Conservation (phyloP, 2,797 vertebrate genomes). For the Gorsachius magnificus region DNA sequence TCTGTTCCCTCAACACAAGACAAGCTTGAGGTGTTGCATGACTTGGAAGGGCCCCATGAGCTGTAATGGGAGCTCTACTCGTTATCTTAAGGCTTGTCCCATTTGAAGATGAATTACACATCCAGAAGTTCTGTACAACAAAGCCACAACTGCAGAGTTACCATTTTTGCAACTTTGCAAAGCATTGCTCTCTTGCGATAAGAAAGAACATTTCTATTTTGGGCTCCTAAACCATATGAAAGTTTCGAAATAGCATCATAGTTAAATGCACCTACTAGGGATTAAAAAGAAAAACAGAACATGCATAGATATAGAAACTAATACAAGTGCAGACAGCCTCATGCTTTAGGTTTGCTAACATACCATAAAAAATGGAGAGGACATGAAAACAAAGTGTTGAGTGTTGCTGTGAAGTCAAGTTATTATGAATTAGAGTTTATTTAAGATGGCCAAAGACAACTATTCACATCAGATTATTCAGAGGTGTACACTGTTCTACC, state of each 20-base stretch:
- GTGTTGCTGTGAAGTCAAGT: not conserved
- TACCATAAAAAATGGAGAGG: not conserved
- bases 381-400: not conserved
- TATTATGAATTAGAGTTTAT: not conserved
- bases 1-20: not conserved
- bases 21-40: not conserved
- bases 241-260: slow-evolving; percentile 4
- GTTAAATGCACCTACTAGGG: not conserved
- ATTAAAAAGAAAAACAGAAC: not conserved
- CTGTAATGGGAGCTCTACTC: not conserved
- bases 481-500: not conserved
- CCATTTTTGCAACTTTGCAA: not conserved
- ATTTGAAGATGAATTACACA: not conserved
- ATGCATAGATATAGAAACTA: not conserved
- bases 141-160: not conserved
- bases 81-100: not conserved
- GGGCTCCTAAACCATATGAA: not conserved
- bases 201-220: slow-evolving; percentile 7
- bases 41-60: not conserved
- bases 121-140: not conserved
- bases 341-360: not conserved
- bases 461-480: not conserved
- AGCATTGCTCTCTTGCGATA: not conserved
- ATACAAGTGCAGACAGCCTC: not conserved
- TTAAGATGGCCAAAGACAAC: not conserved